Conservation (phyloP, 1,140 invertebrate genomes). For the Caenorhabditis tropicalis region DNA sequence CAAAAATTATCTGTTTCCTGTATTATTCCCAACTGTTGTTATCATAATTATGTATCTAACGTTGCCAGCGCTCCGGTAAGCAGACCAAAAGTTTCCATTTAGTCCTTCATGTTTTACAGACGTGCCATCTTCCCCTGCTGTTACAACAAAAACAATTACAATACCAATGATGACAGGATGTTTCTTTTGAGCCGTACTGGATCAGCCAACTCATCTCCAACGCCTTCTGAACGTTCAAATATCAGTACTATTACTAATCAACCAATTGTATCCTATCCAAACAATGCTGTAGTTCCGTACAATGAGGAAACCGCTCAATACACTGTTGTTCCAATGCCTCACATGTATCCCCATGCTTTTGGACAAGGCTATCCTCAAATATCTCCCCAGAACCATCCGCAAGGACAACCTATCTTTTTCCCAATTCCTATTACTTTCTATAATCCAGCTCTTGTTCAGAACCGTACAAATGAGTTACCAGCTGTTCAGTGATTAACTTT, state of each 20-base stretch:
- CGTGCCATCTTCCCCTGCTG: not conserved
- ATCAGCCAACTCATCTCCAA: not conserved
- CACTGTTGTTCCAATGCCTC: not conserved
- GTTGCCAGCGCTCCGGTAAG: not conserved
- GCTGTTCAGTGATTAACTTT: not conserved
- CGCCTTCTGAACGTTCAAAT: not conserved
- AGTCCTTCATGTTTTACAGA: not conserved
- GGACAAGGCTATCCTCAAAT: not conserved
- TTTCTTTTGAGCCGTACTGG: not conserved
- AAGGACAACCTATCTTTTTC: not conserved
- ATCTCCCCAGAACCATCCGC: not conserved
- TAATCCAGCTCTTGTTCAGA: not conserved
- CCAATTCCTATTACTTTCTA: constrained; percentile 7
- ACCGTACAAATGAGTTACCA: not conserved
- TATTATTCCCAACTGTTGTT: not conserved
- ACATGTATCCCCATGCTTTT: not conserved
- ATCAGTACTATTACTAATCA: not conserved
- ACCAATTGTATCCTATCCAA: not conserved
- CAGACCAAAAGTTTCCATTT: not conserved
- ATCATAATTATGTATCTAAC: not conserved
- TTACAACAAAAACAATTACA: not conserved
- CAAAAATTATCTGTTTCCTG: not conserved
- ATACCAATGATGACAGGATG: not conserved
- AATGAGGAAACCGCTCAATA: not conserved
- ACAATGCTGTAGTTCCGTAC: not conserved